Evolutionary conservation across 2,113 vertebrate genomes (phyloP).

Genomic region (Mellivora capensis): DNA sequence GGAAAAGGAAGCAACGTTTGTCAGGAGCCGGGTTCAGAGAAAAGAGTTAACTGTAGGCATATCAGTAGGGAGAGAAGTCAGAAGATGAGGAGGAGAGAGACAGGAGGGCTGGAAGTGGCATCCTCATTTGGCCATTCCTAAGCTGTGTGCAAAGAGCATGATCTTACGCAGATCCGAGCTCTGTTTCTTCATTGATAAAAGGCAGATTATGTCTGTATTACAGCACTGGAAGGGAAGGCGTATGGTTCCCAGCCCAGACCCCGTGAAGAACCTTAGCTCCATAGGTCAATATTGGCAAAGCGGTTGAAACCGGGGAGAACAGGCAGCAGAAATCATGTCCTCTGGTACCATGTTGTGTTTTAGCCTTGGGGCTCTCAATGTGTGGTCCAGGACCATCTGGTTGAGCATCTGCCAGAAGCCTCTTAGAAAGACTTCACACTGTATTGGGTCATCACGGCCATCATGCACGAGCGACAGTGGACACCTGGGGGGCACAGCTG

Average conservation of each 20-base stretch:
- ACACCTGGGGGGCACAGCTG: background rate
- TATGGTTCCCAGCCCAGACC: background rate
- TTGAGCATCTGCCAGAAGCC: too few species aligned
- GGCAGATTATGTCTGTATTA: accelerated
- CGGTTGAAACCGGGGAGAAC: background rate
- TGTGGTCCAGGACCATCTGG: background rate
- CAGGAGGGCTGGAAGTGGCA: accelerated
- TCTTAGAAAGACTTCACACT: background rate
- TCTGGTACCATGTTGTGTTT: accelerated
- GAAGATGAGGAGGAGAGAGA: background rate
- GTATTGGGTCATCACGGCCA: too few species aligned
- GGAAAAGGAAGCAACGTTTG: accelerated
- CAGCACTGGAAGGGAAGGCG: accelerated
- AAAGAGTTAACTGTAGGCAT: background rate
- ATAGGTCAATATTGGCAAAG: background rate
- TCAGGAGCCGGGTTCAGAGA: background rate
- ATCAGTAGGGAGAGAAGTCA: accelerated
- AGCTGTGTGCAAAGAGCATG: background rate
- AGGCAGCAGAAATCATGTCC: too few species aligned
- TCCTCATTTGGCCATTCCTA: background rate
- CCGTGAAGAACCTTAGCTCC: too few species aligned
- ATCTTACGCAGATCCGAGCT: background rate
- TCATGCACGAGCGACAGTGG: too few species aligned
- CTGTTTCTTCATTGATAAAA: background rate
- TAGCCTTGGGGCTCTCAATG: background rate